These are phyloP conservation scores for Aphelenchoides bicaudatus DNA, from an alignment of 2,888 invertebrate genomes.

Conservation along the genomic window DNA sequence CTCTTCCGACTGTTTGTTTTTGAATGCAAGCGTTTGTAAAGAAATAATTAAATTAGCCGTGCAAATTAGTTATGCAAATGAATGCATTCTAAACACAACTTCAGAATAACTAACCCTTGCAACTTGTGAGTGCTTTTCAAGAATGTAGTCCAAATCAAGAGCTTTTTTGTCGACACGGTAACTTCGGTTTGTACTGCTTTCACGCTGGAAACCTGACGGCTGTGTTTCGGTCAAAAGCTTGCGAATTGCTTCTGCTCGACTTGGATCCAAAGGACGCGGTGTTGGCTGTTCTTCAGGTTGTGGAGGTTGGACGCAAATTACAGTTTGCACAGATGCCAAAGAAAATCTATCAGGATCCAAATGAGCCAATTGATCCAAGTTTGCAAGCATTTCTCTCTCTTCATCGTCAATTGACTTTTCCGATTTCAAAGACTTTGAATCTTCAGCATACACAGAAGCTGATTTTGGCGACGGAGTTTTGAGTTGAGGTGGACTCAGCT, in stretches of 20 bases:
- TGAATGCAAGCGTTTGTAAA: too few species aligned
- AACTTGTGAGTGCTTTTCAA: constrained; percentile 42
- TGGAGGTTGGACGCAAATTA: constrained; percentile 17
- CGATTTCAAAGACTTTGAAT: background rate
- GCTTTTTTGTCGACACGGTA: constrained; percentile 36
- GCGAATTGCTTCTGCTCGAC: constrained; percentile 55
- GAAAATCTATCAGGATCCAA: constrained; percentile 21
- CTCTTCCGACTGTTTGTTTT: too few species aligned
- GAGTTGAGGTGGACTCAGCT: background rate
- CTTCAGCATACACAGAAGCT: background rate
- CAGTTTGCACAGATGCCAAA: constrained; percentile 34
- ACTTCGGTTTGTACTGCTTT: constrained; percentile 23
- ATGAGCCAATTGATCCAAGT: constrained; percentile 3
- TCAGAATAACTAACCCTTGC: constrained; percentile 6
- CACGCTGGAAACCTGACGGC: constrained; percentile 29
- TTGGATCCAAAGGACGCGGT: constrained; percentile 3
- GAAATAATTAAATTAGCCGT: too few species aligned
- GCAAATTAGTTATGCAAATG: too few species aligned
- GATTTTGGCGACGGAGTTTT: background rate
- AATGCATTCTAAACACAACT: too few species aligned
- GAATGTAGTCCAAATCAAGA: constrained; percentile 49
- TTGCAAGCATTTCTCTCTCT: constrained; percentile 16
- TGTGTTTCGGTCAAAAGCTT: constrained; percentile 54
- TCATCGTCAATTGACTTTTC: constrained; percentile 14
- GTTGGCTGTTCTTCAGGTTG: background rate